phyloP scores from a whole-genome alignment of 2,113 vertebrate species.

The Sphyrna mokarran region DNA sequence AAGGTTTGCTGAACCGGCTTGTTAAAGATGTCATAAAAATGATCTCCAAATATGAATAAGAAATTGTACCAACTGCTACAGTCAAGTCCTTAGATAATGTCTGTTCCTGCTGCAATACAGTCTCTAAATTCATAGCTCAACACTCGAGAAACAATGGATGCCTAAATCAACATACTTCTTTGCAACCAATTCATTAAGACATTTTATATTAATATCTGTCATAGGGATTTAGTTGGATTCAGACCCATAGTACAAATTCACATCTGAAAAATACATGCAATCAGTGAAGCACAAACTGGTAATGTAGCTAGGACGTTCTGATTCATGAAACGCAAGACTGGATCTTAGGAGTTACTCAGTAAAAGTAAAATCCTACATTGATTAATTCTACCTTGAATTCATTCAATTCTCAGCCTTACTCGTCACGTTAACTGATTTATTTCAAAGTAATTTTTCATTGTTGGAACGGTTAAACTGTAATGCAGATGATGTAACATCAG shows the following conservation, averaged over 20 bases:
- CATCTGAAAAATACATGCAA: neutral
- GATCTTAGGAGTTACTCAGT: neutral
- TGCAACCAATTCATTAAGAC: neutral
- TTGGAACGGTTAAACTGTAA: neutral
- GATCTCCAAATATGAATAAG: neutral
- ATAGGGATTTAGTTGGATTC: neutral
- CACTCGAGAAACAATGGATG: neutral
- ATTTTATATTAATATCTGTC: neutral
- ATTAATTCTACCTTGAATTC: neutral
- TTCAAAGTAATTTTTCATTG: neutral
- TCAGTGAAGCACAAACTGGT: neutral
- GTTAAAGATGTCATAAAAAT: neutral
- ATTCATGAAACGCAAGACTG: neutral
- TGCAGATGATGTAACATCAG: neutral
- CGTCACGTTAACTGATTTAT: neutral
- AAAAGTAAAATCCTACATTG: too few relatives aligned
- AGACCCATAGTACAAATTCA: neutral
- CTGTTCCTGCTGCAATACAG: neutral
- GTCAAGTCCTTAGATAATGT: neutral
- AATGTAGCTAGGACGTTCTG: too few relatives aligned
- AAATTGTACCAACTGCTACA: neutral
- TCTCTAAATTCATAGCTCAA: neutral
- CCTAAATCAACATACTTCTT: neutral
- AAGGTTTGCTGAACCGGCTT: neutral
- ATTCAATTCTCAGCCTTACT: neutral